These are phyloP conservation scores for Himalopsyche japonica DNA, from an alignment of 2,888 invertebrate genomes.

Conservation along the genomic window DNA sequence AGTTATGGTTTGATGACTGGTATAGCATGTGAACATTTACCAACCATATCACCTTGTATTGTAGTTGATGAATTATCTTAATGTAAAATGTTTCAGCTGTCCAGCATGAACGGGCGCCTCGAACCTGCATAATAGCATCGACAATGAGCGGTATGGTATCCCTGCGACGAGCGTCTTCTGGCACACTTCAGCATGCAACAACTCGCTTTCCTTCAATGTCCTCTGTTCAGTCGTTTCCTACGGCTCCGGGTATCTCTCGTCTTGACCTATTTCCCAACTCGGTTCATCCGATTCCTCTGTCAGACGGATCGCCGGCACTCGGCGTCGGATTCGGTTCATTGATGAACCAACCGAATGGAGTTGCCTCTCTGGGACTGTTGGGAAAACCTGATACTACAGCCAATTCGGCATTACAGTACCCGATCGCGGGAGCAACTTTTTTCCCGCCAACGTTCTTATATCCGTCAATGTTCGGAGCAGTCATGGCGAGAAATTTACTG, in stretches of 20 bases:
- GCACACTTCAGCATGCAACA: conserved; percentile 45
- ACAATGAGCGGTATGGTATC: conserved; percentile 56
- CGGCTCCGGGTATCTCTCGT: conserved; percentile 42
- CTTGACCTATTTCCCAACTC: conserved; percentile 46
- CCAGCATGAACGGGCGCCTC: conserved; percentile 86
- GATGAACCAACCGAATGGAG: conserved; percentile 44
- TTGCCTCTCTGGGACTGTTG: conserved; percentile 35
- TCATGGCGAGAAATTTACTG: conserved; percentile 36
- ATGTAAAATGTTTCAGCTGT: conserved; percentile 66
- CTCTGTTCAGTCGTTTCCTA: conserved; percentile 40
- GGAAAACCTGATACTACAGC: conserved; percentile 14
- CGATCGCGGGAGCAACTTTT: conserved; percentile 41
- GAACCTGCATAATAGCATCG: conserved; percentile 53
- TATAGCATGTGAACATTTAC: no score
- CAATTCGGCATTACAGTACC: conserved; percentile 34
- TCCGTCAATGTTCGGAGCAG: conserved; percentile 46
- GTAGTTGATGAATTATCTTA: no score
- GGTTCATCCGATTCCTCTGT: conserved; percentile 47
- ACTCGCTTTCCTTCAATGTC: conserved; percentile 2
- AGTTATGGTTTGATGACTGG: no score
- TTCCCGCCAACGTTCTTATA: conserved; percentile 49
- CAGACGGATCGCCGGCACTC: conserved; percentile 42
- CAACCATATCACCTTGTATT: no score
- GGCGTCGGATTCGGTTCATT: neutral
- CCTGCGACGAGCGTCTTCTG: conserved; percentile 45